Evolutionary conservation across 2,888 invertebrate genomes (phyloP).

Genomic region (Noctuana brunneofusca): DNA sequence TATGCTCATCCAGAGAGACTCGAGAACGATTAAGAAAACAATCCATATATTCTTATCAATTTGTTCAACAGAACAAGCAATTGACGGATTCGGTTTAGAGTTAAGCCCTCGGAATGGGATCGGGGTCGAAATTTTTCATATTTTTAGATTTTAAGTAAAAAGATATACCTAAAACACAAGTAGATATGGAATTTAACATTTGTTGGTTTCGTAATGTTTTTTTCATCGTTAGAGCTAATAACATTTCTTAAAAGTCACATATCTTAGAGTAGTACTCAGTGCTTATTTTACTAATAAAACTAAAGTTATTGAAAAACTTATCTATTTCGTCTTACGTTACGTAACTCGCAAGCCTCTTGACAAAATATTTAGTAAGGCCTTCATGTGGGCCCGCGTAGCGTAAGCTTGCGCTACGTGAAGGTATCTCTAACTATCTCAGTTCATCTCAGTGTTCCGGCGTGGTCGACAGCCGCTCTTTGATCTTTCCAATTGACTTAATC

Average conservation of each 20-base stretch:
- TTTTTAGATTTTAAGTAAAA: too few relatives aligned
- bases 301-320: not conserved
- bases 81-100: constrained; percentile 5
- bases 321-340: not conserved
- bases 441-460: constrained; percentile 17
- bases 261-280: too few relatives aligned
- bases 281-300: not conserved
- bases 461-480: constrained; percentile 47
- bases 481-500: constrained; percentile 69
- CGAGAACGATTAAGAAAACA: constrained; percentile 37
- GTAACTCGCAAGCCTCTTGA: not conserved
- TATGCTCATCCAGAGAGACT: constrained; percentile 37
- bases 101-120: not conserved
- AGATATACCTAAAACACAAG: too few relatives aligned
- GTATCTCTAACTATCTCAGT: constrained; percentile 11
- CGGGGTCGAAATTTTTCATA: too few relatives aligned
- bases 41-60: constrained; percentile 35
- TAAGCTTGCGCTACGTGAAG: constrained; percentile 17
- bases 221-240: too few relatives aligned
- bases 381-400: constrained; percentile 4
- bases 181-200: too few relatives aligned
- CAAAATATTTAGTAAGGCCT: constrained; percentile 15
- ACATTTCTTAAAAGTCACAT: too few relatives aligned
- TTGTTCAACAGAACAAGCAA: constrained; percentile 12
- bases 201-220: too few relatives aligned